These are phyloP conservation scores for Lasiommata megera DNA, from an alignment of 2,888 invertebrate species.

Conservation along the genomic window DNA sequence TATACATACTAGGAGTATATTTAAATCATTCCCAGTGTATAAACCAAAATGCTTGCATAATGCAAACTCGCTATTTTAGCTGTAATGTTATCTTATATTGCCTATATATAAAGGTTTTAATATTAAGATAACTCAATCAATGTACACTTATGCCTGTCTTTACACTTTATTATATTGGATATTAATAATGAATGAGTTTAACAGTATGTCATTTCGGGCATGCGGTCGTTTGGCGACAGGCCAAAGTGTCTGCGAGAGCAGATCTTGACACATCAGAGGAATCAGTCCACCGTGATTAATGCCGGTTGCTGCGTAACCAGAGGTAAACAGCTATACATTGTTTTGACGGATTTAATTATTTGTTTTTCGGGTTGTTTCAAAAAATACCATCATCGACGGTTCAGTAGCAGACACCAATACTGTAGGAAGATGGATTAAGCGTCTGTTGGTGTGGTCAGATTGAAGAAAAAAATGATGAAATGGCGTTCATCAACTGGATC, in stretches of 20 bases:
- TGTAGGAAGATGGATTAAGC: no score
- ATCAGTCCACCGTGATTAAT: constrained; percentile 20
- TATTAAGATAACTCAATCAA: neutral
- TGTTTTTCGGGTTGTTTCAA: no score
- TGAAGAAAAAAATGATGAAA: no score
- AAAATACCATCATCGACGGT: no score
- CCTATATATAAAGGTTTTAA: neutral
- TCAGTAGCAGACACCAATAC: no score
- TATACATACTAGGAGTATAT: no score
- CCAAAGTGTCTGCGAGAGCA: constrained; percentile 31
- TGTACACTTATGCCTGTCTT: neutral
- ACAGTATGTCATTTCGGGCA: constrained; percentile 31
- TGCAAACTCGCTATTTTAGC: no score
- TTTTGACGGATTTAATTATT: neutral
- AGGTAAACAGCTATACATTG: constrained; percentile 20
- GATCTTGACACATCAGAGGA: constrained; percentile 32
- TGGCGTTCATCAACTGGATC: no score
- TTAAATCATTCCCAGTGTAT: no score
- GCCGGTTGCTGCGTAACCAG: constrained; percentile 14
- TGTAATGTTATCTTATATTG: no score
- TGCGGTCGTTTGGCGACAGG: constrained; percentile 31
- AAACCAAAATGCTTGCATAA: no score
- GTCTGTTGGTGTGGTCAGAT: no score
- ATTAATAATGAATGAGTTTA: constrained; percentile 24
- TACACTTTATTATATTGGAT: constrained; percentile 6